phyloP scores from a whole-genome alignment of 2,113 vertebrate species.

The Sturnus vulgaris region DNA sequence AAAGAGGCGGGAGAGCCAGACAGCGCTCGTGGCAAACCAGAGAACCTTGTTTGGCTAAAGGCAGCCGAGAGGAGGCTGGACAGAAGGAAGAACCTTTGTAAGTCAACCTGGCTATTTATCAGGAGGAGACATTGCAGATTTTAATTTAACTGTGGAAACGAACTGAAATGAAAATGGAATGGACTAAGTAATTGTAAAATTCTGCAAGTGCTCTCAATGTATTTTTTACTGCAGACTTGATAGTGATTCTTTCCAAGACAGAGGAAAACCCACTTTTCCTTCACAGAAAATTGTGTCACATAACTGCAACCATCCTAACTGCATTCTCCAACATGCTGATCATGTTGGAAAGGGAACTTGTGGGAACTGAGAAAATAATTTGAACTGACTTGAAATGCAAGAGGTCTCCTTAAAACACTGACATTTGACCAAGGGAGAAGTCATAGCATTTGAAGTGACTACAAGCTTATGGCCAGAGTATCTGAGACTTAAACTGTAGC shows the following conservation, averaged over 20 bases:
- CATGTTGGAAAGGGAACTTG: slow-evolving; percentile 48
- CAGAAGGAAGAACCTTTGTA: neutral
- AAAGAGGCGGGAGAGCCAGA: slow-evolving; percentile 91
- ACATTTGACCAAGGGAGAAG: slow-evolving; percentile 2
- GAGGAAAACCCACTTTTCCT: slow-evolving; percentile 9
- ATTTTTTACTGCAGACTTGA: slow-evolving; percentile 44
- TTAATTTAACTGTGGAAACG: slow-evolving; percentile 1
- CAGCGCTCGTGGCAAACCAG: slow-evolving; percentile 82
- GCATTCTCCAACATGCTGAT: neutral
- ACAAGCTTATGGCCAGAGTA: neutral
- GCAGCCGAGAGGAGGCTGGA: neutral
- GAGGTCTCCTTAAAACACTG: slow-evolving; percentile 5
- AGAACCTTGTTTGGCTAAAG: slow-evolving; percentile 81
- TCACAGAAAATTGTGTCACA: neutral
- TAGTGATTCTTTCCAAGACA: slow-evolving; percentile 19
- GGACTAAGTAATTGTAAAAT: neutral
- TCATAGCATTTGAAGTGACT: neutral
- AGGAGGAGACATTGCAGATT: neutral
- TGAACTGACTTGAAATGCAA: neutral
- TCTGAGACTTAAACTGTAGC: neutral
- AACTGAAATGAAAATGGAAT: neutral
- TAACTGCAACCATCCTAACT: neutral
- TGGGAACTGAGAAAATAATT: slow-evolving; percentile 5
- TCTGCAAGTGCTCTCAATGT: neutral
- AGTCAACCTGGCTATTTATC: slow-evolving; percentile 40